Base-by-base conservation (phyloP, 2,113 vertebrate species). In the Apodemus speciosus region DNA sequence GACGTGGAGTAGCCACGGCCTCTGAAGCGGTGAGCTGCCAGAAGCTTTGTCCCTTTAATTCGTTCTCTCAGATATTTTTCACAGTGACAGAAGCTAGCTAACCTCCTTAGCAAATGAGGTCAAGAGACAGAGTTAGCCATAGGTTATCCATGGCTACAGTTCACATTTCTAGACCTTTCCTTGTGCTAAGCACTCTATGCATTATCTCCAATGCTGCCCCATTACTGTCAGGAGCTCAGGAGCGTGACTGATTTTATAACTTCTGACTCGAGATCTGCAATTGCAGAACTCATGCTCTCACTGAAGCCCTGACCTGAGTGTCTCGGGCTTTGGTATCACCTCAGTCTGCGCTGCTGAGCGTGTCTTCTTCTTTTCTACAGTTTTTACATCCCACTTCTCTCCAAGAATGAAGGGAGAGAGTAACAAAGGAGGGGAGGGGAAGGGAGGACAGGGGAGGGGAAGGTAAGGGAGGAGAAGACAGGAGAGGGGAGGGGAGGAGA, bases 251-350 rank as follows among this genome's bases (percentile, higher is more conserved):
- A 94, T 71, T 88, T 94, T 88, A 51, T 27, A 68, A 56, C 43
- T 77, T 92, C 72, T 90, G 46, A 85, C 49, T 49, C 15, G 64
- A 93, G 69, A 90, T 86, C 73, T 60, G 79, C 73, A 87, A 56
- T 35, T 81, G 75, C 75, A 75, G 38, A 56, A 46, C 95, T 62
- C 53, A 89, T 30, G 15, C 92, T 93, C 75, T 91, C 66, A 53
- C 89, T 46, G 64, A 73, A 94, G 23, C 3, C 58, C 72, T 38
- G 16, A 51, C 40, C 64, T 79, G 75, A 58, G 68, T n/a, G 62
- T 75, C 58, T 16, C n/a, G 75, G 88, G 38, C 43, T 85, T 92
- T 71, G 40, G 93, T 90, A 86, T 79, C 64, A 83, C 69, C 85
- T 88, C 76, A 53, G 72, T 60, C 73, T 96, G 88, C 53, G 11